Base-by-base conservation (phyloP, 2,888 invertebrate species). In the Pyralis farinalis region DNA sequence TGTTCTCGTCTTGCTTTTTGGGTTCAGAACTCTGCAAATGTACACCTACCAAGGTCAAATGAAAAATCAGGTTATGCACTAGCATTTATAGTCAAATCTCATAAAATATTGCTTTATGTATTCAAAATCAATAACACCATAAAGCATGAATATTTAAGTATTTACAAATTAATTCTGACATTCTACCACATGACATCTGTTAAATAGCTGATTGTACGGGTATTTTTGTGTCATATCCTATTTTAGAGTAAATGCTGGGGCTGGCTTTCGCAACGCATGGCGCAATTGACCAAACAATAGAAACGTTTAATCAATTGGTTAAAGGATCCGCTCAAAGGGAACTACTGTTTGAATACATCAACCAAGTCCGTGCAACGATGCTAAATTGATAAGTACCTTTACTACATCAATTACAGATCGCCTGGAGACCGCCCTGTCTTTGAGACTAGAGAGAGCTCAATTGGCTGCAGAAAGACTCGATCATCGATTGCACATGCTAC, bases 381-480 rank as follows among this genome's bases (percentile, higher is more conserved):
- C 25, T 8, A 44, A 43, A 65, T 64, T 55, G 58, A 55, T 60
- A 51, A 53, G 46, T 58, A 56, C 25, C n/a, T 8, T 5, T 25
- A 25, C 3, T 7, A 3, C 7, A 66, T 69, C 62, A 55, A 49
- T 77, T 75, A 38, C 73, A 88, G 88, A 87, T 68, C 85, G 83
- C 38, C 73, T 87, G 46, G 87, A 87, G 64, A 86, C 82, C 37
- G 79, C 87, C 43, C 58, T 88, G 47, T 79, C 84, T 50, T 62
- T 87, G 55, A 78, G 78, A 71, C 70, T 90, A 58, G 81, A 88
- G 63, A 75, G 90, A 66, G 75, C 78, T 51, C 77, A 88, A 73
- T 66, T 90, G 65, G 86, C 90, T 53, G 90, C 86, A 33, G 87
- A 88, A 51, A 71, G 82, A 49, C 64, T 88, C 47, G 88, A 86